Conservation (phyloP, 2,888 invertebrate species). For the Erebia ligea region DNA sequence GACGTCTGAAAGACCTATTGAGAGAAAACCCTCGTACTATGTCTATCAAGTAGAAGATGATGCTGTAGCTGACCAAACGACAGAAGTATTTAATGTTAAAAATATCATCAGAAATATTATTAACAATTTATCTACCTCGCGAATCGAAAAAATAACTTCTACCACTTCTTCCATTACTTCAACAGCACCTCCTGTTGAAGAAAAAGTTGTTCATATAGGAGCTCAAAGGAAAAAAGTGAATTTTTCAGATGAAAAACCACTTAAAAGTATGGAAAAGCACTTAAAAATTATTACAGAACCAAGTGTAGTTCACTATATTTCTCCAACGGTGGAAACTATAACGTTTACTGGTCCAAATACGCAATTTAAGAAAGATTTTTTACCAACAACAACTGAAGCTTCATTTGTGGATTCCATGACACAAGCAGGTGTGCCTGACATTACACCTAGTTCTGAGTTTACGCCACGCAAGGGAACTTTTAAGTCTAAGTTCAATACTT, state of each 20-base stretch:
- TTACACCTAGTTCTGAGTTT: slow-evolving; percentile 50
- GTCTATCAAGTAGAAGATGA: slow-evolving; percentile 70
- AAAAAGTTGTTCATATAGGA: slow-evolving; percentile 69
- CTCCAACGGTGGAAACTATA: slow-evolving; percentile 48
- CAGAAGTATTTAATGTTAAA: slow-evolving; percentile 72
- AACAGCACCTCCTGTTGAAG: slow-evolving; percentile 52
- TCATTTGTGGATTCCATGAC: slow-evolving; percentile 41
- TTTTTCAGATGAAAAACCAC: slow-evolving; percentile 60
- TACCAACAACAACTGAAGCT: slow-evolving; percentile 54
- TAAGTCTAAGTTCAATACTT: slow-evolving; percentile 62
- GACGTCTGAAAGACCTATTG: slow-evolving; percentile 49
- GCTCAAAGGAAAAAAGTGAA: slow-evolving; percentile 64
- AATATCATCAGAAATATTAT: slow-evolving; percentile 72
- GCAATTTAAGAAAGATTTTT: slow-evolving; percentile 47
- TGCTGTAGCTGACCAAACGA: slow-evolving; percentile 65
- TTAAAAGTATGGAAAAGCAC: slow-evolving; percentile 58
- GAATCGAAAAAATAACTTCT: slow-evolving; percentile 49
- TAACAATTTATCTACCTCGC: slow-evolving; percentile 55
- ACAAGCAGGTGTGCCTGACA: slow-evolving; percentile 45
- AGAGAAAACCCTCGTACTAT: slow-evolving; percentile 63
- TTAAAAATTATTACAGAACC: slow-evolving; percentile 70
- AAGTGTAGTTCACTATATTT: slow-evolving; percentile 47
- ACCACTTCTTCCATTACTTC: slow-evolving; percentile 40
- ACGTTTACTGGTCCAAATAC: slow-evolving; percentile 42
- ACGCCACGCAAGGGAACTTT: slow-evolving; percentile 49